Evolutionary conservation across 1,140 invertebrate species (phyloP).

Genomic region (Dufourea novaeangliae): DNA sequence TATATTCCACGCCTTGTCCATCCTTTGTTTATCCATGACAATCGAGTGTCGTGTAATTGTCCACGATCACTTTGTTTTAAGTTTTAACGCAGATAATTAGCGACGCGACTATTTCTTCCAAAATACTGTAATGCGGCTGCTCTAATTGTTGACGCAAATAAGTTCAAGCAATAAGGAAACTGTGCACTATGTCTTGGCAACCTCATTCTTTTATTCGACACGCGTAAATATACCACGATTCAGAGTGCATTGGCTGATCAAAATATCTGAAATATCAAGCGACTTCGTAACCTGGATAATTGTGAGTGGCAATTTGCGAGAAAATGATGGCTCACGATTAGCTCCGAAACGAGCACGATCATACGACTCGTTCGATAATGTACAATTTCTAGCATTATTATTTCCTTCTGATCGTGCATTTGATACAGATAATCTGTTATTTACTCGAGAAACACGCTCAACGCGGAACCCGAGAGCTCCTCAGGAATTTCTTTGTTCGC

Average conservation of each 20-base stretch:
- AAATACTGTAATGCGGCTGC: not conserved
- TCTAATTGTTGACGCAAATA: not conserved
- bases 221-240: not conserved
- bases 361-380: not conserved
- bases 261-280: conserved; percentile 29
- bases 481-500: conserved; percentile 22
- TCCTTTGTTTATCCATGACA: not conserved
- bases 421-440: no score
- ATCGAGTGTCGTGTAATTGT: not conserved
- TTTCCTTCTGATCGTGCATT: not conserved
- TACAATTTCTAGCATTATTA: no score
- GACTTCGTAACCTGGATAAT: conserved; percentile 7
- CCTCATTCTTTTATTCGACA: not conserved
- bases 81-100: not conserved
- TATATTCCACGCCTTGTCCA: not conserved
- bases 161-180: not conserved
- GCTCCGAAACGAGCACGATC: not conserved
- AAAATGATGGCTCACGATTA: not conserved
- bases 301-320: not conserved
- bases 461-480: not conserved
- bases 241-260: not conserved
- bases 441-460: not conserved
- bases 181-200: not conserved
- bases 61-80: not conserved
- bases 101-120: not conserved